Percentiles rank a stretch among this genome's conserved stretches.
phyloP scores from a whole-genome alignment of 2,113 vertebrate species.

The Piprites chloris region DNA sequence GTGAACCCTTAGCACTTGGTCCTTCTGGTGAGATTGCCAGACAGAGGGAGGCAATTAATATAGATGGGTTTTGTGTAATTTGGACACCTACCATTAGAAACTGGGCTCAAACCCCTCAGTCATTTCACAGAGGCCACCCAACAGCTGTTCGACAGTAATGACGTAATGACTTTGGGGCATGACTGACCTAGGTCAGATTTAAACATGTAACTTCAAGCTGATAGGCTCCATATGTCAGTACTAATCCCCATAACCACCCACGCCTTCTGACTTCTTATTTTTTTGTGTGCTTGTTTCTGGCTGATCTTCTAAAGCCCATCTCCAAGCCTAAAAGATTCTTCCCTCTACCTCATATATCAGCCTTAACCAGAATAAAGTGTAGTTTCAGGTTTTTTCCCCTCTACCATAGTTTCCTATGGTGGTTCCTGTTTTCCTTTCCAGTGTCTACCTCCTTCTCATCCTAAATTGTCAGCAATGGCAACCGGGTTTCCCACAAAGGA shows the following conservation, averaged over 20 bases:
- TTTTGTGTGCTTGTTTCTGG: neutral
- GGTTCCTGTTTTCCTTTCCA: neutral
- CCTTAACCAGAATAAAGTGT: neutral
- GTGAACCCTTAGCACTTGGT: neutral
- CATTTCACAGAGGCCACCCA: conserved; percentile 42
- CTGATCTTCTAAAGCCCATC: conserved; percentile 29
- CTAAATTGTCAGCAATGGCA: neutral
- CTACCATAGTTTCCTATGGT: neutral
- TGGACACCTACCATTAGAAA: conserved; percentile 54
- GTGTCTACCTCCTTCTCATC: neutral
- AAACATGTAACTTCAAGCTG: conserved; percentile 48
- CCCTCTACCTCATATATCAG: neutral
- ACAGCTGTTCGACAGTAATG: conserved; percentile 32
- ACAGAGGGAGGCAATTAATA: conserved; percentile 29
- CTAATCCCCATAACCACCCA: conserved; percentile 44
- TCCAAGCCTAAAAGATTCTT: neutral
- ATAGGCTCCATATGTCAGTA: conserved; percentile 52
- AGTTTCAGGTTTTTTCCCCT: neutral
- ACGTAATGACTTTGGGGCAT: conserved; percentile 53
- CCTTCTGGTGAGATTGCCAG: neutral
- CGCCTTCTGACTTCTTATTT: conserved; percentile 52
- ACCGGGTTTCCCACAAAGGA: neutral
- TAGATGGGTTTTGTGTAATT: conserved; percentile 25
- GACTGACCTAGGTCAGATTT: conserved; percentile 39
- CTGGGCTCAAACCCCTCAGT: conserved; percentile 45